Evolutionary conservation across 2,888 invertebrate genomes (phyloP).

Genomic region (Ellobium chinense): DNA sequence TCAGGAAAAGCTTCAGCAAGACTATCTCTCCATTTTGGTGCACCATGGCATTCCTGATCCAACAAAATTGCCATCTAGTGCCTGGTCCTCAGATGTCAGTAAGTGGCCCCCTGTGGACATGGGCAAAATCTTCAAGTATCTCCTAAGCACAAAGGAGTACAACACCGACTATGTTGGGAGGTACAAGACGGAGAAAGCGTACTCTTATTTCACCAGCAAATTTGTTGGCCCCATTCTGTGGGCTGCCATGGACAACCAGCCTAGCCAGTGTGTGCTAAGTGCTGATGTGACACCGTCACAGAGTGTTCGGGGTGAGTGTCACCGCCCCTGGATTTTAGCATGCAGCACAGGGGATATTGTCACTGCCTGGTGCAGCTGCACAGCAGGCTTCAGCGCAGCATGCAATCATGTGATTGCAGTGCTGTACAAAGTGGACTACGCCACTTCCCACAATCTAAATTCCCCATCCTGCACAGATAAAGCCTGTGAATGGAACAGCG

Average conservation of each 20-base stretch:
- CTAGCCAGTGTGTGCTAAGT: background rate
- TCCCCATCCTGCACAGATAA: background rate
- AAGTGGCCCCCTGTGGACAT: slow-evolving; percentile 26
- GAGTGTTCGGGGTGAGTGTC: slow-evolving; percentile 28
- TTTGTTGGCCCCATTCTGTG: slow-evolving; percentile 31
- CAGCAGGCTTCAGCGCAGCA: background rate
- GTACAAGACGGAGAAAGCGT: slow-evolving; percentile 40
- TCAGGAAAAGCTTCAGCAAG: background rate
- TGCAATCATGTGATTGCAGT: background rate
- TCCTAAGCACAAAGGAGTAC: slow-evolving; percentile 18
- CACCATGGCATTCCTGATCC: background rate
- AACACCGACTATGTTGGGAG: slow-evolving; percentile 25
- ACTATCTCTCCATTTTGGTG: background rate
- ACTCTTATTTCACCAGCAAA: slow-evolving; percentile 21
- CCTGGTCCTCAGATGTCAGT: slow-evolving; percentile 34
- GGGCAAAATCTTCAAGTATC: slow-evolving; percentile 33
- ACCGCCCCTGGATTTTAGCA: slow-evolving; percentile 21
- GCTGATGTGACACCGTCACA: slow-evolving; percentile 33
- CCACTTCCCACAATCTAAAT: background rate
- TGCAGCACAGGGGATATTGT: slow-evolving; percentile 4
- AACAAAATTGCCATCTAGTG: background rate
- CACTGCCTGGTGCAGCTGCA: slow-evolving; percentile 40
- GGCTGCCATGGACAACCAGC: background rate
- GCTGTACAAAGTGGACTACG: background rate
- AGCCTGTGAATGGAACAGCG: background rate